Evolutionary conservation across 2,113 vertebrate species (phyloP).

Genomic region (Eublepharis macularius): DNA sequence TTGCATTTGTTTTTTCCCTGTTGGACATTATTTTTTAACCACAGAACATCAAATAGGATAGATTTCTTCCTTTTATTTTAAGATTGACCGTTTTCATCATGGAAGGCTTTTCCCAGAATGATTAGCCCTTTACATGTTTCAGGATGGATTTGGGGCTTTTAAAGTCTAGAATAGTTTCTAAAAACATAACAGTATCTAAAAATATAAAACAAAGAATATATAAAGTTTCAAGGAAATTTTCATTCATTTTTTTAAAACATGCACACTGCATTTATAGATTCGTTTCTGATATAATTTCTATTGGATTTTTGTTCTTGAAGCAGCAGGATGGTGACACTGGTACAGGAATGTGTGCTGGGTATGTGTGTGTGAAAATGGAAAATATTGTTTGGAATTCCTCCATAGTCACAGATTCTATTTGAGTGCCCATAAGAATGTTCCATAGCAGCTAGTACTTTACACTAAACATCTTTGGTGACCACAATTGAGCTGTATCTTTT

Average conservation of each 20-base stretch:
- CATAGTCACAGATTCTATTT: not conserved
- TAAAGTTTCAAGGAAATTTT: not conserved
- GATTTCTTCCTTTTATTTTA: not conserved
- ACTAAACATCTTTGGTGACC: not conserved
- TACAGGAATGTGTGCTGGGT: too few species aligned
- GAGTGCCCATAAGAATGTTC: not conserved
- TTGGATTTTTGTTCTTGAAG: conserved; percentile 48
- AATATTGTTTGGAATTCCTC: not conserved
- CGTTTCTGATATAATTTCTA: conserved; percentile 40
- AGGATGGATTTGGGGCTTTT: not conserved
- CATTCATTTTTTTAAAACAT: not conserved
- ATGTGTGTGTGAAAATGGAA: not conserved
- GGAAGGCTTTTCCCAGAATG: not conserved
- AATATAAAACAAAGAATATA: not conserved
- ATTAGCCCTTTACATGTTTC: not conserved
- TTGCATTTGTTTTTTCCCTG: not conserved
- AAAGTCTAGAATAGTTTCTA: too few species aligned
- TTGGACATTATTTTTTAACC: too few species aligned
- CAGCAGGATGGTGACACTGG: conserved; percentile 17
- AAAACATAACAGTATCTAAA: too few species aligned
- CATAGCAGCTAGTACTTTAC: not conserved
- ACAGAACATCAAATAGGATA: too few species aligned
- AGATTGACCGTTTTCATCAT: not conserved
- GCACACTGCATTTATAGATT: not conserved
- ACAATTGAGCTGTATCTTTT: not conserved